phyloP scores from a whole-genome alignment of 2,888 invertebrate genomes.

The Drosophila birchii region DNA sequence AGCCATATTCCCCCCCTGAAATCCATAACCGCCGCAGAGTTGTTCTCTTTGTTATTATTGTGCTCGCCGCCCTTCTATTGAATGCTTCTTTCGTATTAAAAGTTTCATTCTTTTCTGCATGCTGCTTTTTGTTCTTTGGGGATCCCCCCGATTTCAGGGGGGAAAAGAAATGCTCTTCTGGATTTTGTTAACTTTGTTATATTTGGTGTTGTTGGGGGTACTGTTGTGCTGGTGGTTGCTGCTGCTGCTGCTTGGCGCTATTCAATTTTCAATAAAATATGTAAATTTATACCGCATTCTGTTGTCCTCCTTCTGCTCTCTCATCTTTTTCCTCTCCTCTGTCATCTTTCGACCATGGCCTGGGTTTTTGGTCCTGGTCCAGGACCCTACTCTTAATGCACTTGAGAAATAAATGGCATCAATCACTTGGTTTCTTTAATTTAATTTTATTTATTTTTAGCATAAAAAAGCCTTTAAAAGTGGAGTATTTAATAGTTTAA shows the following conservation, averaged over 20 bases:
- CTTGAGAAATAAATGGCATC: slow-evolving; percentile 5
- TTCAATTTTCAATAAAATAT: slow-evolving; percentile 81
- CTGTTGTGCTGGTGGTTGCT: slow-evolving; percentile 27
- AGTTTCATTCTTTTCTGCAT: slow-evolving; percentile 56
- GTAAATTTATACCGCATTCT: slow-evolving; percentile 79
- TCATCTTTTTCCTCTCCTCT: slow-evolving; percentile 18
- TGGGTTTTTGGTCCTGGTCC: slow-evolving; percentile 15
- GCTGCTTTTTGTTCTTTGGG: slow-evolving; percentile 45
- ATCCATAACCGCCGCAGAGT: slow-evolving; percentile 8
- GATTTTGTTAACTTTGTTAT: slow-evolving; percentile 79
- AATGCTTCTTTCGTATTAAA: slow-evolving; percentile 69
- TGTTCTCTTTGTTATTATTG: slow-evolving; percentile 71
- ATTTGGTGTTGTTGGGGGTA: slow-evolving; percentile 49
- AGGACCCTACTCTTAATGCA: slow-evolving; percentile 12
- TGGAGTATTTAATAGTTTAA: neutral
- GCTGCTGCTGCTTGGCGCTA: slow-evolving; percentile 52
- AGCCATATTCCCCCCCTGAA: neutral
- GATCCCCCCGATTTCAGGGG: slow-evolving; percentile 16
- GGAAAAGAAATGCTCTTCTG: slow-evolving; percentile 61
- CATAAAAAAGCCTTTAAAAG: neutral
- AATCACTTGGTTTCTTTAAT: neutral
- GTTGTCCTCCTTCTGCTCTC: slow-evolving; percentile 47
- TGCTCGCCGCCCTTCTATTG: slow-evolving; percentile 60
- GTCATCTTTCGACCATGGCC: slow-evolving; percentile 24
- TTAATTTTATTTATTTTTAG: neutral